phyloP scores from a whole-genome alignment of 2,797 vertebrate species.

The Ispidina picta region DNA sequence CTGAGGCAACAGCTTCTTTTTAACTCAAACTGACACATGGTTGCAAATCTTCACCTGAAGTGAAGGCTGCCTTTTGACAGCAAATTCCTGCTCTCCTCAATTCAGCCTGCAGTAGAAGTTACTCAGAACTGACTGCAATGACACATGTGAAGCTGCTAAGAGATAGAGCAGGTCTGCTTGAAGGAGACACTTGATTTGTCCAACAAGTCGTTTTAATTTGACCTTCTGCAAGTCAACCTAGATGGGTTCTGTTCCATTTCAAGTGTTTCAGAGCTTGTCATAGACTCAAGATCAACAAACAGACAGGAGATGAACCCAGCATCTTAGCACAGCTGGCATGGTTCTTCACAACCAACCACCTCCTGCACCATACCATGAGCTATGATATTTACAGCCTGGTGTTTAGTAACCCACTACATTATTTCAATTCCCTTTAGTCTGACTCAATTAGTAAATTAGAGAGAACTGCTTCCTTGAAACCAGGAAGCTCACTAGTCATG shows the following conservation, averaged over 20 bases:
- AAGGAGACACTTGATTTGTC: not conserved
- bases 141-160: not conserved
- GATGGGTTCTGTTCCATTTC: not conserved
- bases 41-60: not conserved
- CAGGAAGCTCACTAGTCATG: conserved; percentile 43
- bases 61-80: not conserved
- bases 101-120: not conserved
- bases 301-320: not conserved
- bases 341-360: not conserved
- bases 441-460: conserved; percentile 59
- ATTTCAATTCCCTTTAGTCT: conserved; percentile 41
- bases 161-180: not conserved
- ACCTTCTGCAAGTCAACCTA: not conserved
- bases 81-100: not conserved
- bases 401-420: not conserved
- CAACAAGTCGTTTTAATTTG: not conserved
- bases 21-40: not conserved
- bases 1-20: not conserved
- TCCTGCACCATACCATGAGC: not conserved
- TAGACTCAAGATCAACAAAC: not conserved
- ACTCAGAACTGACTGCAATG: not conserved
- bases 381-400: not conserved
- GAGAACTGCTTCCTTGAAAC: conserved; percentile 41
- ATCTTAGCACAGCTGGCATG: not conserved
- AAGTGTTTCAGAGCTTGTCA: not conserved